Evolutionary conservation across 2,888 invertebrate genomes (phyloP).

Genomic region (Anoplius nigerrimus): DNA sequence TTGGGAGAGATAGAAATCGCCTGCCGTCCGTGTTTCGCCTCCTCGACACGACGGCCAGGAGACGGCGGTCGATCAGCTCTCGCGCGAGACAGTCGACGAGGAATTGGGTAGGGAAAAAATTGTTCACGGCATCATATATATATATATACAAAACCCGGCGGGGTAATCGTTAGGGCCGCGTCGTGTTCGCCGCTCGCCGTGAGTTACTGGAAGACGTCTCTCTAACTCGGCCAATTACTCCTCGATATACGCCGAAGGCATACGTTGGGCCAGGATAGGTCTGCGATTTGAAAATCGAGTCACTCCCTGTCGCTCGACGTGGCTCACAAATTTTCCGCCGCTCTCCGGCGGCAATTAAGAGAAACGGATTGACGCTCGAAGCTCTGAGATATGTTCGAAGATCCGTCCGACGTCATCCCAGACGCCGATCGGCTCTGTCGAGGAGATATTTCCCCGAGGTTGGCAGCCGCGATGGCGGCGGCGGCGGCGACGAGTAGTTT

Average conservation of each 20-base stretch:
- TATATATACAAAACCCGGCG: background rate
- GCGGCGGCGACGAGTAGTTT: too few species aligned
- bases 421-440: too few species aligned
- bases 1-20: conserved; percentile 47
- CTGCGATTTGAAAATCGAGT: conserved; percentile 8
- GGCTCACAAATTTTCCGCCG: too few species aligned
- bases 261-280: too few species aligned
- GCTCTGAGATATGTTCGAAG: too few species aligned
- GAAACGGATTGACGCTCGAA: too few species aligned
- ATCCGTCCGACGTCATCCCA: too few species aligned
- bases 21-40: conserved; percentile 12
- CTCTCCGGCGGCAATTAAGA: too few species aligned
- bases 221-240: conserved; percentile 38
- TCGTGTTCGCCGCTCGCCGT: conserved; percentile 19
- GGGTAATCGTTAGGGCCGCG: conserved; percentile 16
- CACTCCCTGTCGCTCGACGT: background rate
- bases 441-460: too few species aligned
- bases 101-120: too few species aligned
- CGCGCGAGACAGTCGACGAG: conserved; percentile 7
- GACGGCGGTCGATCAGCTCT: background rate
- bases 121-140: background rate
- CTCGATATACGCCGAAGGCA: conserved; percentile 25
- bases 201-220: conserved; percentile 25
- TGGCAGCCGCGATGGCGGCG: too few species aligned
- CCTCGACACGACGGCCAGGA: too few species aligned